Conservation (phyloP, 2,113 vertebrate genomes). For the Pyxicephalus adspersus region DNA sequence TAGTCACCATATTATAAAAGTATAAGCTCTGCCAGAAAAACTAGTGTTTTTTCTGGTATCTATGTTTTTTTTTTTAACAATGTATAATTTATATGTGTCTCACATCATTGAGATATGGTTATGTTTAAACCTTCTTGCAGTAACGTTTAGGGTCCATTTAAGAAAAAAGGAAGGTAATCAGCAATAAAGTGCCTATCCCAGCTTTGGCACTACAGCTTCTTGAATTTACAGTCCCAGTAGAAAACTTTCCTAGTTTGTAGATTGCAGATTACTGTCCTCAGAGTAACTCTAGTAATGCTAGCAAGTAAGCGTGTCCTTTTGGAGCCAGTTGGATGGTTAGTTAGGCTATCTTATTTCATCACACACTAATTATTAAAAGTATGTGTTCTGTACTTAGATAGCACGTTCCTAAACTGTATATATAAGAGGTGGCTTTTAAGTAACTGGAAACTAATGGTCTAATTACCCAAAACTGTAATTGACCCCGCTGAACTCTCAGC, state of each 20-base stretch:
- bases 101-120: too few relatives aligned
- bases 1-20: too few relatives aligned
- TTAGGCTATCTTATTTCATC: neutral
- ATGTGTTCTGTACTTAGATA: slow-evolving; percentile 12
- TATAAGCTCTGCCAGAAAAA: too few relatives aligned
- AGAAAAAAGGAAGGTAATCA: slow-evolving; percentile 39
- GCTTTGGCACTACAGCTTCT: slow-evolving; percentile 4
- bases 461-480: too few relatives aligned
- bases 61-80: too few relatives aligned
- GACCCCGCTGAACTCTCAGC: too few relatives aligned
- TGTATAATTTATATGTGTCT: too few relatives aligned
- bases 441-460: neutral
- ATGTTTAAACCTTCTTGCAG: slow-evolving; percentile 7
- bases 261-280: slow-evolving; percentile 2
- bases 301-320: neutral
- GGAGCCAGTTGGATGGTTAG: slow-evolving; percentile 7
- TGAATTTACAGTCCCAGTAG: neutral
- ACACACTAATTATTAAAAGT: slow-evolving; percentile 5
- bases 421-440: slow-evolving; percentile 5
- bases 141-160: slow-evolving; percentile 17
- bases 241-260: neutral
- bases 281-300: neutral
- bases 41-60: too few relatives aligned
- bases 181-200: neutral
- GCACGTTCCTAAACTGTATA: slow-evolving; percentile 24